Evolutionary conservation across 92 coral and sea anemone species (phyloP).

Genomic region (Actinernus sp.): DNA sequence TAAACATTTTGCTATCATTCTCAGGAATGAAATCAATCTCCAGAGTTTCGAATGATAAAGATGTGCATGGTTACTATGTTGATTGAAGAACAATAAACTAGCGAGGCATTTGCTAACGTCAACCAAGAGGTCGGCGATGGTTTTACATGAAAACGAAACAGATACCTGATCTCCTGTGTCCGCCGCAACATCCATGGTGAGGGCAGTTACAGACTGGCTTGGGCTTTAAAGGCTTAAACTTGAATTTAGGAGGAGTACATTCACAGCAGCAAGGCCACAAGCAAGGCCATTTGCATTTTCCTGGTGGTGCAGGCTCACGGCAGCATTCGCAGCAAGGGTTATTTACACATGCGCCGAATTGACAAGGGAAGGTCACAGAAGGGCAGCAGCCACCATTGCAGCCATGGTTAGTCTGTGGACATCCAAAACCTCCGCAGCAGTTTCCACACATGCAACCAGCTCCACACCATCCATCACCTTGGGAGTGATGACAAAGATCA

Average conservation of each 20-base stretch:
- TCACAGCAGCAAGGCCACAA: slow-evolving; percentile 86
- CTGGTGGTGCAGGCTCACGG: slow-evolving; percentile 69
- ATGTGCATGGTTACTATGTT: no score
- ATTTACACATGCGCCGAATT: slow-evolving; percentile 76
- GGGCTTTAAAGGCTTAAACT: slow-evolving; percentile 64
- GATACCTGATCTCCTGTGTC: slow-evolving; percentile 46
- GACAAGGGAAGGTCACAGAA: slow-evolving; percentile 69
- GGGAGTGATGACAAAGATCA: slow-evolving; percentile 57
- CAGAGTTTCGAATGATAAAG: no score
- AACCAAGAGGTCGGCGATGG: no score
- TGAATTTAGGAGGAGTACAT: slow-evolving; percentile 66
- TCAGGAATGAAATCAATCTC: no score
- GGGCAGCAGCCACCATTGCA: slow-evolving; percentile 68
- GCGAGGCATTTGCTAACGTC: no score
- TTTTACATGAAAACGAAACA: background rate
- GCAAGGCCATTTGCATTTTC: slow-evolving; percentile 79
- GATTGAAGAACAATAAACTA: no score
- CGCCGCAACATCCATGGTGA: background rate
- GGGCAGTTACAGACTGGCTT: slow-evolving; percentile 63
- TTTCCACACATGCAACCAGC: slow-evolving; percentile 56
- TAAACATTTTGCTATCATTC: no score
- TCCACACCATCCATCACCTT: slow-evolving; percentile 65
- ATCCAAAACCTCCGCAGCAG: slow-evolving; percentile 56
- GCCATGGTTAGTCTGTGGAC: slow-evolving; percentile 42
- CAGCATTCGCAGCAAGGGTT: slow-evolving; percentile 85